A percentile compares a stretch with the other conserved stretches of the same genome.
phyloP scores from a whole-genome alignment of 2,113 vertebrate genomes.

The Tringa solitaria region DNA sequence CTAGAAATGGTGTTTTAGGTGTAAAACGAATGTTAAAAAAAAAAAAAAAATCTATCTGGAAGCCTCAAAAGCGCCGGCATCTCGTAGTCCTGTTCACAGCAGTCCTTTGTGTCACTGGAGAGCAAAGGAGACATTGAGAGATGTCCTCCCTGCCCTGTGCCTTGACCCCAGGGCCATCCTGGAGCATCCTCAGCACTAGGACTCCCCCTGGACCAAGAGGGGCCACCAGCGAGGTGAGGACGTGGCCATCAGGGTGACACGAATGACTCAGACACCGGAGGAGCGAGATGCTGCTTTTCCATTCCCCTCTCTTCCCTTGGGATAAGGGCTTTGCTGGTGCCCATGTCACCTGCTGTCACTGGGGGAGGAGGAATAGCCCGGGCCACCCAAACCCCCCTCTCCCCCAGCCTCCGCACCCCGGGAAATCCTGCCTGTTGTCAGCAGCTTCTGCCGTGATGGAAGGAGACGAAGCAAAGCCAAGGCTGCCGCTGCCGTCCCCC shows the following conservation, averaged over 20 bases:
- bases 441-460: not conserved
- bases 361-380: not conserved
- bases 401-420: not conserved
- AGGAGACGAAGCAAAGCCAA: not conserved
- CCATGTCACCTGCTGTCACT: fast-evolving
- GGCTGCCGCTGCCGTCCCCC: not conserved
- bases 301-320: not conserved
- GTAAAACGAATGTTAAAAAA: not conserved
- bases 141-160: not conserved
- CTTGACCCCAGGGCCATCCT: not conserved
- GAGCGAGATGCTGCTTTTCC: not conserved
- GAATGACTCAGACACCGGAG: fast-evolving
- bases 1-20: fast-evolving
- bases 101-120: not conserved
- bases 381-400: not conserved
- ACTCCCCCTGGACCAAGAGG: fast-evolving
- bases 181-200: not conserved
- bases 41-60: too few species aligned
- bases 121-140: fast-evolving
- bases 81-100: not conserved
- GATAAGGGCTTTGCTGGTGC: not conserved
- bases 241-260: fast-evolving
- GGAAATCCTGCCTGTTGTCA: not conserved
- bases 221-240: not conserved
- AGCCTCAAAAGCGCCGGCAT: not conserved